phyloP scores from a whole-genome alignment of 2,888 invertebrate genomes.

The Sthenelais limicola region DNA sequence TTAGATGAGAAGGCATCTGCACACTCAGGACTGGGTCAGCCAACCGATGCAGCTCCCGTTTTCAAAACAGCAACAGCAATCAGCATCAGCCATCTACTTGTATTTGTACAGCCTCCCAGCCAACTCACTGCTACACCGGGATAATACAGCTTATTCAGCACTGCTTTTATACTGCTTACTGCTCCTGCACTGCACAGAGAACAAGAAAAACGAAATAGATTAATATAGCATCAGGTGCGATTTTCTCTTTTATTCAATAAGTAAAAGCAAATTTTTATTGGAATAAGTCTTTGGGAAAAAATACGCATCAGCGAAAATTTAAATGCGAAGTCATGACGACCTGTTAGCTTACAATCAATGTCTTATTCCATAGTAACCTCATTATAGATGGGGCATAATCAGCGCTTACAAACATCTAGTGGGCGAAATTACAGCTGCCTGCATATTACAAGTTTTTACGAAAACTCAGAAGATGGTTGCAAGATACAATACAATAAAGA shows the following conservation, averaged over 20 bases:
- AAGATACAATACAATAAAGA: too few relatives aligned
- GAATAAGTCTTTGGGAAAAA: not conserved
- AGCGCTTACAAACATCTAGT: too few relatives aligned
- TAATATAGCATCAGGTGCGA: conserved; percentile 20
- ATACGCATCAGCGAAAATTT: not conserved
- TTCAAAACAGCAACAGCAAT: too few relatives aligned
- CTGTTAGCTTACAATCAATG: too few relatives aligned
- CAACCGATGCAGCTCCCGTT: conserved; percentile 19
- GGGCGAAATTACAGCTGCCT: too few relatives aligned
- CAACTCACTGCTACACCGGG: conserved; percentile 19
- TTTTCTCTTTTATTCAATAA: not conserved
- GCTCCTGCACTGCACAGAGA: conserved; percentile 44
- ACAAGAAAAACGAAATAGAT: conserved; percentile 32
- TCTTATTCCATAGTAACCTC: too few relatives aligned
- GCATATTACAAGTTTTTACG: too few relatives aligned
- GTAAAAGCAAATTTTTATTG: not conserved
- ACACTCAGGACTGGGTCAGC: not conserved
- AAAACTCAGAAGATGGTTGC: too few relatives aligned
- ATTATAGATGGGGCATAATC: too few relatives aligned
- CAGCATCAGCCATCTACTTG: conserved; percentile 32
- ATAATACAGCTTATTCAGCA: conserved; percentile 36
- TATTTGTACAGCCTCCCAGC: conserved; percentile 24
- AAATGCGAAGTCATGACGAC: too few relatives aligned
- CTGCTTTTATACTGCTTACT: conserved; percentile 43
- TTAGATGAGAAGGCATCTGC: conserved; percentile 13